Evolutionary conservation across 2,797 vertebrate species (phyloP).

Genomic region (Rousettus madagascariensis): DNA sequence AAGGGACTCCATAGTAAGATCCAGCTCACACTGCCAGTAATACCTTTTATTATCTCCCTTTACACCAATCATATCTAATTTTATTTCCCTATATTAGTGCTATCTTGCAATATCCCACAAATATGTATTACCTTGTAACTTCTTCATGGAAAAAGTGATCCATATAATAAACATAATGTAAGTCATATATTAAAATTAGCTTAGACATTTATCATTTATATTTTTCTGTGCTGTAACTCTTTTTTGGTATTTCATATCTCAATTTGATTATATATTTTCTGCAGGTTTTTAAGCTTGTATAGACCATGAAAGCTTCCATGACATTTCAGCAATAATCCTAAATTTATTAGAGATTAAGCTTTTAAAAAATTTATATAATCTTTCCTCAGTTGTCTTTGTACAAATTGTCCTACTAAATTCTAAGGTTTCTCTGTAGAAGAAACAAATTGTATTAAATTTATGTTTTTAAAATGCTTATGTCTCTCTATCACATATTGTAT

Average conservation of each 20-base stretch:
- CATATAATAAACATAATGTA: not conserved
- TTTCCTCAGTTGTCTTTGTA: not conserved
- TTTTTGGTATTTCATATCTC: not conserved
- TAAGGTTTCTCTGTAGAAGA: not conserved
- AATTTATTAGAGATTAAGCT: not conserved
- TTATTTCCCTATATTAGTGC: not conserved
- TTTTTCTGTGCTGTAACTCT: not conserved
- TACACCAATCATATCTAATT: not conserved
- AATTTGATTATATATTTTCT: not conserved
- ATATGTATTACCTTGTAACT: not conserved
- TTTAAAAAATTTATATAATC: not conserved
- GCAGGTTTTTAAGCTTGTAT: not conserved
- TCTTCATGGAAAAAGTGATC: not conserved
- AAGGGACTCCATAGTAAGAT: fast-evolving
- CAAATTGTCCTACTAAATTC: not conserved
- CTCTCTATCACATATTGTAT: not conserved
- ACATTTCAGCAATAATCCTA: not conserved
- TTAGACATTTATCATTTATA: not conserved
- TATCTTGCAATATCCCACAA: not conserved
- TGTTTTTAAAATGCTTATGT: not conserved
- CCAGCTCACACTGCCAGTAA: not conserved
- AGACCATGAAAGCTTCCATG: not conserved
- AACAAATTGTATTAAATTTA: not conserved
- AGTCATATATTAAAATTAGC: not conserved
- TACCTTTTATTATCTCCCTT: not conserved